phyloP scores from a whole-genome alignment of 2,797 vertebrate genomes.

The Prionace glauca region DNA sequence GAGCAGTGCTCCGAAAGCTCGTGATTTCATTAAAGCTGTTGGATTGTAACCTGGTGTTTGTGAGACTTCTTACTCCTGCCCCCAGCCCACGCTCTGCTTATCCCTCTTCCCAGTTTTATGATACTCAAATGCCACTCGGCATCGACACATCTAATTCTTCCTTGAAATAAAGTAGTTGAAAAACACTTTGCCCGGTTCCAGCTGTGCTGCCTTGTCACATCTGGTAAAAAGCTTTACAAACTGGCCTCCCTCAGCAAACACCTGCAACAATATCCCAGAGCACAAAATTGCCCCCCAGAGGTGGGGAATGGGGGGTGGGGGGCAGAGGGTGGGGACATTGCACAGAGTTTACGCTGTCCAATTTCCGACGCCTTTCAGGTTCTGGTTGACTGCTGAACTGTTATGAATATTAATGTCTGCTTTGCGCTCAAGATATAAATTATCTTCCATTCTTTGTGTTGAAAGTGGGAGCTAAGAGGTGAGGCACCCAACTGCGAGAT shows the following conservation, averaged over 20 bases:
- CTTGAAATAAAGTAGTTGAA: conserved; percentile 30
- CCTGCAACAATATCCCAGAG: conserved; percentile 27
- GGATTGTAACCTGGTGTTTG: too few species aligned
- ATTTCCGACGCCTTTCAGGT: background rate
- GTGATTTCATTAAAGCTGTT: too few species aligned
- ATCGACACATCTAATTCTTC: conserved; percentile 13
- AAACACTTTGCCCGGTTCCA: background rate
- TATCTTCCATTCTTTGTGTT: background rate
- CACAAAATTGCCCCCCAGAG: background rate
- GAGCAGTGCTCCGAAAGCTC: too few species aligned
- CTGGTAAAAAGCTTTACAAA: conserved; percentile 16
- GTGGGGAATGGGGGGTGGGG: background rate
- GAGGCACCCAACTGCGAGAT: background rate
- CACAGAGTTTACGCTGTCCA: background rate
- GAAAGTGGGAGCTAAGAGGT: background rate
- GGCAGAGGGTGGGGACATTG: background rate
- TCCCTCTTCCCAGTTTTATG: background rate
- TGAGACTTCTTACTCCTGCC: too few species aligned
- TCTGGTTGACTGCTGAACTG: background rate
- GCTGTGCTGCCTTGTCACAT: conserved; percentile 10
- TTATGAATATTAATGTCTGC: background rate
- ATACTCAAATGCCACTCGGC: background rate
- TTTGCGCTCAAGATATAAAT: background rate
- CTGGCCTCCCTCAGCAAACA: conserved; percentile 19
- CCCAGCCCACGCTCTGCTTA: background rate